Evolutionary conservation across 1,140 invertebrate genomes (phyloP).

Genomic region (Diabrotica virgifera): DNA sequence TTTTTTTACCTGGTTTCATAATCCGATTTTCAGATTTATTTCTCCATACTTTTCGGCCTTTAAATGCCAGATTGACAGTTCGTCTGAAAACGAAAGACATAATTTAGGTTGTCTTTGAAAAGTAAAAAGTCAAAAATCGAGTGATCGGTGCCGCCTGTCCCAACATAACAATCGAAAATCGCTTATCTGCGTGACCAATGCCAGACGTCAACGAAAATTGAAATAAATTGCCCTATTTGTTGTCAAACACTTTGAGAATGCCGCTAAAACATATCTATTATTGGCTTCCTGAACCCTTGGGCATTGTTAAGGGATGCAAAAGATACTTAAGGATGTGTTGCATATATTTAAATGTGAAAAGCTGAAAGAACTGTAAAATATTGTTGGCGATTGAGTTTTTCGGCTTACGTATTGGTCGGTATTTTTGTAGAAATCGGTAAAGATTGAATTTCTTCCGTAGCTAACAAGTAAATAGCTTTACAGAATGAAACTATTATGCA

Average conservation of each 20-base stretch:
- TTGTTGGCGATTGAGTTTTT: neutral
- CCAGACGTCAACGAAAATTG: slow-evolving; percentile 33
- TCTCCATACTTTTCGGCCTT: neutral
- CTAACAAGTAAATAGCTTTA: no score
- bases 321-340: neutral
- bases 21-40: slow-evolving; percentile 1
- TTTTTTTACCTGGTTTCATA: neutral
- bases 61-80: slow-evolving; percentile 6
- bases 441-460: no score
- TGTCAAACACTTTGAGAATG: slow-evolving; percentile 34
- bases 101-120: slow-evolving; percentile 18
- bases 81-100: slow-evolving; percentile 8
- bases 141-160: slow-evolving; percentile 19
- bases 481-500: no score
- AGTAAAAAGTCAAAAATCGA: slow-evolving; percentile 13
- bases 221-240: slow-evolving; percentile 38
- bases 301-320: neutral
- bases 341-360: neutral
- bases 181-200: slow-evolving; percentile 35
- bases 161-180: slow-evolving; percentile 21
- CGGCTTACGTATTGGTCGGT: no score
- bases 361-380: neutral
- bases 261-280: slow-evolving; percentile 37
- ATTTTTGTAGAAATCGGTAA: no score
- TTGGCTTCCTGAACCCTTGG: slow-evolving; percentile 8